Conservation (phyloP, 2,113 vertebrate genomes). For the Xiphorhynchus elegans region DNA sequence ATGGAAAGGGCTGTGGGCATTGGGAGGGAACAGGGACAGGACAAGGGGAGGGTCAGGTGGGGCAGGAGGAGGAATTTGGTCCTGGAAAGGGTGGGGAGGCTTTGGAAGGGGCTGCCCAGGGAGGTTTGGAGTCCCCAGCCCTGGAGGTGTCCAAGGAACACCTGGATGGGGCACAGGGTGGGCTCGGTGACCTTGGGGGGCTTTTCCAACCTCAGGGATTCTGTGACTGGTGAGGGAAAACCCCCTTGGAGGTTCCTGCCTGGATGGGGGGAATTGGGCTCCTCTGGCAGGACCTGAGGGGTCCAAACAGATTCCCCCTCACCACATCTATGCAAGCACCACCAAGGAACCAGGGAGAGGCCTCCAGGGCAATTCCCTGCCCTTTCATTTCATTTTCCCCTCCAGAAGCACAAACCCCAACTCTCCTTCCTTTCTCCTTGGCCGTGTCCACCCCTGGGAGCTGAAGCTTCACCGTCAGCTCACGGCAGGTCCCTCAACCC, state of each 20-base stretch:
- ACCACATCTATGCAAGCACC: neutral
- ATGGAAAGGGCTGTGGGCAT: too few relatives aligned
- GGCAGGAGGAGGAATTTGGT: too few relatives aligned
- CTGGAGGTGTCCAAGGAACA: neutral
- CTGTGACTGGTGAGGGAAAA: neutral
- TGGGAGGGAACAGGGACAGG: too few relatives aligned
- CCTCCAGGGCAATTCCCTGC: neutral
- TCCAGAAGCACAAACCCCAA: neutral
- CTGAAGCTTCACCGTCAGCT: neutral
- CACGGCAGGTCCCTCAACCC: neutral
- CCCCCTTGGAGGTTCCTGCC: neutral
- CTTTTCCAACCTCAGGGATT: neutral
- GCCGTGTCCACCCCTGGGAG: neutral
- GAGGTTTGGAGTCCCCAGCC: neutral
- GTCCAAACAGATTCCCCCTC: neutral
- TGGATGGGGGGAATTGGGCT: accelerated
- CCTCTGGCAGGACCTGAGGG: neutral
- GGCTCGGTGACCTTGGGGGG: neutral
- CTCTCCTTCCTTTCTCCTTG: neutral
- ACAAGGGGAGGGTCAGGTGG: too few relatives aligned
- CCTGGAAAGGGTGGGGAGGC: too few relatives aligned
- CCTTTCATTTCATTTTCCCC: too few relatives aligned
- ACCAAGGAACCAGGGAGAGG: neutral
- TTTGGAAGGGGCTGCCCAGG: neutral
- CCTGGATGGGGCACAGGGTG: neutral